Percentiles rank a stretch among this genome's conserved stretches.
These are phyloP conservation scores for Augochlorella aurata DNA, from an alignment of 2,888 invertebrate species.

Conservation along the genomic window DNA sequence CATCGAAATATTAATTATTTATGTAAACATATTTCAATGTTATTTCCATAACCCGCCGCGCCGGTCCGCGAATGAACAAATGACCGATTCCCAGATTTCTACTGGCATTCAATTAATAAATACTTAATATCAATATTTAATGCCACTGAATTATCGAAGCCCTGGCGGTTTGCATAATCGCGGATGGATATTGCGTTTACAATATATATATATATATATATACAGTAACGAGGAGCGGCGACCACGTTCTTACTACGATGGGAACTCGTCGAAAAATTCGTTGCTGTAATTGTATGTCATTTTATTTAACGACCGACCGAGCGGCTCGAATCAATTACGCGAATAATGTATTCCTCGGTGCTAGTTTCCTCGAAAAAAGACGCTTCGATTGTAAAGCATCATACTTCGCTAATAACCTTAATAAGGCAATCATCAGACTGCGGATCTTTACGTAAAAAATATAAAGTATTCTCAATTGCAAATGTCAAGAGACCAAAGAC, in stretches of 20 bases:
- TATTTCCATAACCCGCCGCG: not conserved
- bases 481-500: no score
- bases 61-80: not conserved
- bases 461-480: no score
- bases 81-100: constrained; percentile 15
- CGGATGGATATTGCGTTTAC: not conserved
- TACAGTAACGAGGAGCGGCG: not conserved
- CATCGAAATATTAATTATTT: constrained; percentile 23
- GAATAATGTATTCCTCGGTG: no score
- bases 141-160: not conserved
- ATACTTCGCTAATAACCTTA: no score
- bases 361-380: no score
- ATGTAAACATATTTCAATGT: constrained; percentile 20
- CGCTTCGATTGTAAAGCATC: no score
- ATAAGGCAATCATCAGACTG: no score
- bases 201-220: not conserved
- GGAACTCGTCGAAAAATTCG: no score
- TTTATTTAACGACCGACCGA: no score
- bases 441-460: no score
- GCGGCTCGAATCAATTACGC: no score
- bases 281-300: no score
- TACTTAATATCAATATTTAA: constrained; percentile 17
- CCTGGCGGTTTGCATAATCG: not conserved
- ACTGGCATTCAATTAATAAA: constrained; percentile 22
- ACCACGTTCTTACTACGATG: not conserved